These are phyloP conservation scores for Eristalis arbustorum DNA, from an alignment of 2,888 invertebrate genomes.

Conservation along the genomic window DNA sequence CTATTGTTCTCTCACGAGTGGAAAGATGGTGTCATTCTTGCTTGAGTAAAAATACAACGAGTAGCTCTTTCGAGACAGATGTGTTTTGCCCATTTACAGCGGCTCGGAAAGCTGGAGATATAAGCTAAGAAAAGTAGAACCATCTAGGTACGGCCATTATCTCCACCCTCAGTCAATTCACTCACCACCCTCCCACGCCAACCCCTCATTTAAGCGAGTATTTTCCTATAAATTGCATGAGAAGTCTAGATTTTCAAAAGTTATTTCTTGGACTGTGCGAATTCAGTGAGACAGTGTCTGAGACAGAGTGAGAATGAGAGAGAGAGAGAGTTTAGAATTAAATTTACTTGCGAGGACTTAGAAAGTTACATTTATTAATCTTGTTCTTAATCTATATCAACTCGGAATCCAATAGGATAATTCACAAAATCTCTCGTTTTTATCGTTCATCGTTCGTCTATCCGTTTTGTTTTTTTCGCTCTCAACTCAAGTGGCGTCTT, in stretches of 20 bases:
- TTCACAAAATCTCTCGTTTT: neutral
- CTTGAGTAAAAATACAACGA: no score
- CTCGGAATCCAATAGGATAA: slow-evolving; percentile 9
- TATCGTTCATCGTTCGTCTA: slow-evolving; percentile 11
- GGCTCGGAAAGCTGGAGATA: no score
- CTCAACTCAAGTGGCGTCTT: neutral
- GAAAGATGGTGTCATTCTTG: no score
- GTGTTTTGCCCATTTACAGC: no score
- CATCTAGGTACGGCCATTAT: no score
- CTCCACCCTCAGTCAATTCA: neutral
- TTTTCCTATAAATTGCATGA: neutral
- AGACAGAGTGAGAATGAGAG: neutral
- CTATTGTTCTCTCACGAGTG: no score
- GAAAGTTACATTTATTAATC: slow-evolving; percentile 1
- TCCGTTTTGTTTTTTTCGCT: neutral
- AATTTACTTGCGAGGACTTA: slow-evolving; percentile 45
- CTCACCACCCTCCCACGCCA: neutral
- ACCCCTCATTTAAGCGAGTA: neutral
- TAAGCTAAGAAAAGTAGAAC: no score
- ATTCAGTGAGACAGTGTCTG: neutral
- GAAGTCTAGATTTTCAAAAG: neutral
- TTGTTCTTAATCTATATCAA: slow-evolving; percentile 14
- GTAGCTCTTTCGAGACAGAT: no score
- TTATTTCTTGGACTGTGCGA: neutral
- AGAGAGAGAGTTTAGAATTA: neutral